These are phyloP conservation scores for Microplitis mediator DNA, from an alignment of 1,140 invertebrate genomes.

Conservation along the genomic window DNA sequence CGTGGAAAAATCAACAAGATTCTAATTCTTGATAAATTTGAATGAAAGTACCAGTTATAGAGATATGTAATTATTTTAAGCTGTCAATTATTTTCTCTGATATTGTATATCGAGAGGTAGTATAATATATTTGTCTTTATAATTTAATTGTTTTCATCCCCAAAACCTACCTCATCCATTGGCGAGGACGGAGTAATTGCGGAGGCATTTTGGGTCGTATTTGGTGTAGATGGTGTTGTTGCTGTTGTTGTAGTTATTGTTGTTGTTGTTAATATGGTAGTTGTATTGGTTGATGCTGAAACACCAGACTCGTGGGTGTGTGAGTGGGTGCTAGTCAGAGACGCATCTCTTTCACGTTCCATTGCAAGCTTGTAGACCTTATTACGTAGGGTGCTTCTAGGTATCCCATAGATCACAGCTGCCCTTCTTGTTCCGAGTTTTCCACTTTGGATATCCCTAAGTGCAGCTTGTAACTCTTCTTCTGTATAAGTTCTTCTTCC, in stretches of 20 bases:
- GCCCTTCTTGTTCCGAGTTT: constrained; percentile 90
- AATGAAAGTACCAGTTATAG: too few species aligned
- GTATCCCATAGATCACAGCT: constrained; percentile 93
- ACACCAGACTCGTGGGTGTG: constrained; percentile 51
- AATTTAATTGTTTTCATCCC: constrained; percentile 35
- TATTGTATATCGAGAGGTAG: too few species aligned
- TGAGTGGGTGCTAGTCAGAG: constrained; percentile 59
- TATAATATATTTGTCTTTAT: not conserved
- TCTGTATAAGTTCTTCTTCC: constrained; percentile 83
- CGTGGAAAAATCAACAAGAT: too few species aligned
- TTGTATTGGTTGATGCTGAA: constrained; percentile 45
- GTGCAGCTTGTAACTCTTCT: constrained; percentile 86
- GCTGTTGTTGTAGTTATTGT: constrained; percentile 45
- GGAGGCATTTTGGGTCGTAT: constrained; percentile 57
- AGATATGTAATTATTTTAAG: too few species aligned
- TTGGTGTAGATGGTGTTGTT: constrained; percentile 47
- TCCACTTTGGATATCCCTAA: constrained; percentile 90
- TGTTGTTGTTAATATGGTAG: constrained; percentile 39
- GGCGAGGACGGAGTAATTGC: constrained; percentile 54
- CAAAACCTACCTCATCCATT: constrained; percentile 61
- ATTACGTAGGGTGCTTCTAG: constrained; percentile 91
- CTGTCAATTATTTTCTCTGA: too few species aligned
- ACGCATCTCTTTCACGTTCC: constrained; percentile 70
- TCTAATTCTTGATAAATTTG: too few species aligned
- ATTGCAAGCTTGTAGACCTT: constrained; percentile 89